Percentiles rank a stretch among this genome's conserved stretches.
Conservation (phyloP, 2,113 vertebrate genomes). For the Xerus inauris region DNA sequence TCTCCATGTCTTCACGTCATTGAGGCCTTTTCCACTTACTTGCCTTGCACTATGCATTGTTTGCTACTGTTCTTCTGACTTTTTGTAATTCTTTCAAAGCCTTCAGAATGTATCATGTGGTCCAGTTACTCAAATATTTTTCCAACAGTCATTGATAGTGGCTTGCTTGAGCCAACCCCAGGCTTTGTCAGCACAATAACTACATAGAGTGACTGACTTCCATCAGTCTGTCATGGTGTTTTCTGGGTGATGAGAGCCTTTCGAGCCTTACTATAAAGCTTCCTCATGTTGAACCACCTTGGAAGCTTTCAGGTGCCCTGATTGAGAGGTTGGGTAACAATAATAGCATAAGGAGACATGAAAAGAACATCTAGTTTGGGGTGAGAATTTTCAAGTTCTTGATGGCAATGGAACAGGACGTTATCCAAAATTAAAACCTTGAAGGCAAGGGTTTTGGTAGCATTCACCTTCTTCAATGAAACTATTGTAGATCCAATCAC, state of each 20-base stretch:
- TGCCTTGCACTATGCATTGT: not conserved
- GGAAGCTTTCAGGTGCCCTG: not conserved
- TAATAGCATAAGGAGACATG: not conserved
- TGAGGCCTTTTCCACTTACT: not conserved
- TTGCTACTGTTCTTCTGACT: not conserved
- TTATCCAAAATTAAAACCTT: not conserved
- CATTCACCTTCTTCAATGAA: not conserved
- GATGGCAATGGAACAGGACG: not conserved
- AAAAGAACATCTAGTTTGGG: not conserved
- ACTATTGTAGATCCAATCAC: not conserved
- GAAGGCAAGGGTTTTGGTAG: not conserved
- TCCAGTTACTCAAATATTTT: not conserved
- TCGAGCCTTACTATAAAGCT: not conserved
- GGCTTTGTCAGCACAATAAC: not conserved
- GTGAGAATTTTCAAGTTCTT: slow-evolving; percentile 2
- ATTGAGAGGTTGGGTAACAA: not conserved
- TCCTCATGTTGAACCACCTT: not conserved
- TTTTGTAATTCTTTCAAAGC: not conserved
- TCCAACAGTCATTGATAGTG: not conserved
- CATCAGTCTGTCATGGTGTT: not conserved
- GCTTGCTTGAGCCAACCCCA: not conserved
- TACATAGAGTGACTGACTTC: not conserved
- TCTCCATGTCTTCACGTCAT: not conserved
- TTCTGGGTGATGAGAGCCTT: not conserved
- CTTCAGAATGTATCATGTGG: not conserved